phyloP scores from a whole-genome alignment of 2,888 invertebrate species.

The Sisyra nigra region DNA sequence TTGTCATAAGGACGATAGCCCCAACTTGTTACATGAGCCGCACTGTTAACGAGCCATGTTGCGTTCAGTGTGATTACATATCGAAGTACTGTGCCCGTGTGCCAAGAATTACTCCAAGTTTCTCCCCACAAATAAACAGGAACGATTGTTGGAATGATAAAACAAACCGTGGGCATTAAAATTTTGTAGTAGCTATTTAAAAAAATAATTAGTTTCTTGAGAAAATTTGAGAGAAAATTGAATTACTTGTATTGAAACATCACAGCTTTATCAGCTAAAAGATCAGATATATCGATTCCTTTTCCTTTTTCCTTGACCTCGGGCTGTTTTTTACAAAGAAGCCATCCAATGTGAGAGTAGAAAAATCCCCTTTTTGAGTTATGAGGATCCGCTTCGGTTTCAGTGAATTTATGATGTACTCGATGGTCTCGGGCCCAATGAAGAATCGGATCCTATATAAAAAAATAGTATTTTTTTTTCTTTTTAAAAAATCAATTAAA shows the following conservation, averaged over 20 bases:
- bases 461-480: slow-evolving; percentile 25
- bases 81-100: slow-evolving; percentile 29
- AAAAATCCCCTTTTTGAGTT: slow-evolving; percentile 82
- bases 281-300: slow-evolving; percentile 68
- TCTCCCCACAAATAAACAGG: slow-evolving; percentile 46
- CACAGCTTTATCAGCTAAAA: slow-evolving; percentile 69
- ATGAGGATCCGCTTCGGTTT: slow-evolving; percentile 82
- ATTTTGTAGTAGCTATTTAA: neutral
- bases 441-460: slow-evolving; percentile 60
- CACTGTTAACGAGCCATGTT: slow-evolving; percentile 48
- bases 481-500: neutral
- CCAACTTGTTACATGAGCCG: slow-evolving; percentile 33
- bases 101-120: slow-evolving; percentile 26
- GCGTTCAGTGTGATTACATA: slow-evolving; percentile 38
- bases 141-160: slow-evolving; percentile 32
- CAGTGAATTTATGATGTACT: slow-evolving; percentile 82
- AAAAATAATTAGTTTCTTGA: neutral
- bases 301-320: slow-evolving; percentile 76
- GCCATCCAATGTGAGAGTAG: slow-evolving; percentile 92
- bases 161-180: neutral
- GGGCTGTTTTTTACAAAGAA: slow-evolving; percentile 73
- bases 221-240: neutral
- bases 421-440: slow-evolving; percentile 75
- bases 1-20: slow-evolving; percentile 31
- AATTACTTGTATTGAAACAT: slow-evolving; percentile 68